phyloP scores from a whole-genome alignment of 2,888 invertebrate genomes.

The Acholoe squamosa region DNA sequence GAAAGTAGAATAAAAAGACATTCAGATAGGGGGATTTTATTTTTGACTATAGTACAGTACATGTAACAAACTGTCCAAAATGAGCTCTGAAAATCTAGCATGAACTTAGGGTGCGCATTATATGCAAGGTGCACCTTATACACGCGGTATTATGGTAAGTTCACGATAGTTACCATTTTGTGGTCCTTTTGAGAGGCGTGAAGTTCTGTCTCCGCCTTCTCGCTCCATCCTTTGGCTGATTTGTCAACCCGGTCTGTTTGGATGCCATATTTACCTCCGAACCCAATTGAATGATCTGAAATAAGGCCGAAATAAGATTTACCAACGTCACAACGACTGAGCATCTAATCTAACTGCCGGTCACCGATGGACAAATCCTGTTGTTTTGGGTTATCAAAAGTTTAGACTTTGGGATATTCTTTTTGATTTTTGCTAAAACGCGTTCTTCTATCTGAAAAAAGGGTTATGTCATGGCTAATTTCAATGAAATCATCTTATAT shows the following conservation, averaged over 20 bases:
- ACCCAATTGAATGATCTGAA: slow-evolving; percentile 80
- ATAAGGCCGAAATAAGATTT: slow-evolving; percentile 32
- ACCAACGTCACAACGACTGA: neutral
- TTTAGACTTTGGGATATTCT: neutral
- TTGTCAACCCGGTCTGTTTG: slow-evolving; percentile 87
- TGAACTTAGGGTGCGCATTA: too few relatives aligned
- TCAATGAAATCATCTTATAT: too few relatives aligned
- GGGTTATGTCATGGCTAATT: too few relatives aligned
- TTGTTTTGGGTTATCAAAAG: neutral
- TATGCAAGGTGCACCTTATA: too few relatives aligned
- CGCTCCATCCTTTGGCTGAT: slow-evolving; percentile 73
- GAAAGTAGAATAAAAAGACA: too few relatives aligned
- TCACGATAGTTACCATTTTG: neutral
- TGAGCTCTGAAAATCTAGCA: too few relatives aligned
- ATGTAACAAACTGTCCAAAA: too few relatives aligned
- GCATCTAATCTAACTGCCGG: slow-evolving; percentile 53
- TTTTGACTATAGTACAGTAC: too few relatives aligned
- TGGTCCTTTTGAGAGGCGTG: slow-evolving; percentile 87
- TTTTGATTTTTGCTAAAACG: neutral
- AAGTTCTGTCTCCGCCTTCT: slow-evolving; percentile 76
- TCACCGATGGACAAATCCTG: neutral
- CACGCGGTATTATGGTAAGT: too few relatives aligned
- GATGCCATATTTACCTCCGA: slow-evolving; percentile 84
- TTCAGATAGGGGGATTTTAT: too few relatives aligned
- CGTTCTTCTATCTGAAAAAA: too few relatives aligned